Base-by-base conservation (phyloP, 2,888 invertebrate genomes). In the Zelleria hepariella region DNA sequence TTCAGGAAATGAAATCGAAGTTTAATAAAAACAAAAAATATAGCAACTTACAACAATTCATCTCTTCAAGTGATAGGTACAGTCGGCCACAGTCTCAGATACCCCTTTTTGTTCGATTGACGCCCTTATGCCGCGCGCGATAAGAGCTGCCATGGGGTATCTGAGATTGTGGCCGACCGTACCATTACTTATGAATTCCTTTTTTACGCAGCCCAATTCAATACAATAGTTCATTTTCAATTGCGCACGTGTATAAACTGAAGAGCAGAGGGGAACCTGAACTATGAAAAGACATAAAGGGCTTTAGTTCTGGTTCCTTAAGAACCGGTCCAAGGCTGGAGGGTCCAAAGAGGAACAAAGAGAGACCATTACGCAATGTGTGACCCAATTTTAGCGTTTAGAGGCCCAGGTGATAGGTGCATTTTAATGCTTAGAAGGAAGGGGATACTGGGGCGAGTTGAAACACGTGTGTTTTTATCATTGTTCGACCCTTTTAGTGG, bases 351-450 rank as follows among this genome's bases (percentile, higher is more conserved):
- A 58, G 60, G 60, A 42, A 72, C 56, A 54, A 59, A 58, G 58
- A 62, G 67, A 66, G 66, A 73, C 23, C 27, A 70, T 73, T 67
- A 72, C 72, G 78, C 74, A 81, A 84, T 76, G 82, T 84, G 85
- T 85, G 86, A 86, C 86, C 86, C 84, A 86, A 80, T 85, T 86
- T 76, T 68, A 70, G 73, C 62, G 63, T 62, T 21, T 53, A 21
- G 32, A 21, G 32, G 60, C 69, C 86, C 85, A 86, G 86, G 86
- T 86, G 86, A 81, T 79, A 77, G 53, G 75, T 84, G 81, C 83
- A 83, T 82, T 53, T 53, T 24, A 6, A 25, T 20, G 25, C 21
- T 53, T 53, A 42, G 15, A 42, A 42, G 2, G 1, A 42, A 42
- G 32, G 32, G 32, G 32, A 42, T 4, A 15, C 15, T 2, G 15